These are phyloP conservation scores for Drosophila niveifrons DNA, from an alignment of 2,888 invertebrate genomes.

Conservation along the genomic window DNA sequence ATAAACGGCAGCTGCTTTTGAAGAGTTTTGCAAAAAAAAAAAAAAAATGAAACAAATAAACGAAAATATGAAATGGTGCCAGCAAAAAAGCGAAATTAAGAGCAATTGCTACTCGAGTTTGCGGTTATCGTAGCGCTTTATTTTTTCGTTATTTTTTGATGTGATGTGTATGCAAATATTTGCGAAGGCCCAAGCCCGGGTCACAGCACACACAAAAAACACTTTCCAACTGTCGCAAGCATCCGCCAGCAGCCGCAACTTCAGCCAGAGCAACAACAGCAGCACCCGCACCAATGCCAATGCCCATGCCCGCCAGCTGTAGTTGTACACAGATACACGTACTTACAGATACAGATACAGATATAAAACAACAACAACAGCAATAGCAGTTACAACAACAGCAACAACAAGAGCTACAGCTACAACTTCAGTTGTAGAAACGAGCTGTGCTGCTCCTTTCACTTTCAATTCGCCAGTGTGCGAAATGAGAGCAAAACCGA, in stretches of 20 bases:
- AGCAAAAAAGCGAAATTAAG: slow-evolving; percentile 67
- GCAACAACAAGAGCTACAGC: slow-evolving; percentile 4
- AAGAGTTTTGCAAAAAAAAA: slow-evolving; percentile 11
- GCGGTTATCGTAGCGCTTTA: slow-evolving; percentile 38
- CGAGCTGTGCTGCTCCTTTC: slow-evolving; percentile 73
- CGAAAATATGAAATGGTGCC: slow-evolving; percentile 37
- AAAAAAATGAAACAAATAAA: slow-evolving; percentile 8
- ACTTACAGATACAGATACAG: slow-evolving; percentile 24
- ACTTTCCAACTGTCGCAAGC: slow-evolving; percentile 76
- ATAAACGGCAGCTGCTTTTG: slow-evolving; percentile 31
- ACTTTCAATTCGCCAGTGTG: slow-evolving; percentile 71
- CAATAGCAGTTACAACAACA: neutral
- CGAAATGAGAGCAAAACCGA: slow-evolving; percentile 79
- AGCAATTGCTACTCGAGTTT: slow-evolving; percentile 78
- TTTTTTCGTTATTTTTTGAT: no score
- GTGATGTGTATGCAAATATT: slow-evolving; percentile 64
- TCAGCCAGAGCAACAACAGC: slow-evolving; percentile 31
- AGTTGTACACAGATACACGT: slow-evolving; percentile 31
- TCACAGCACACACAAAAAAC: slow-evolving; percentile 47
- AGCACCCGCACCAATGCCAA: slow-evolving; percentile 63
- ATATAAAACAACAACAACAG: slow-evolving; percentile 3
- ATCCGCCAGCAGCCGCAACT: slow-evolving; percentile 66
- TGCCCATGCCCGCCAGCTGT: slow-evolving; percentile 49
- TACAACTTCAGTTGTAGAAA: slow-evolving; percentile 62
- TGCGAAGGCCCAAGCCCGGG: slow-evolving; percentile 41